Evolutionary conservation across 2,797 vertebrate species (phyloP).

Genomic region (Sparus aurata): DNA sequence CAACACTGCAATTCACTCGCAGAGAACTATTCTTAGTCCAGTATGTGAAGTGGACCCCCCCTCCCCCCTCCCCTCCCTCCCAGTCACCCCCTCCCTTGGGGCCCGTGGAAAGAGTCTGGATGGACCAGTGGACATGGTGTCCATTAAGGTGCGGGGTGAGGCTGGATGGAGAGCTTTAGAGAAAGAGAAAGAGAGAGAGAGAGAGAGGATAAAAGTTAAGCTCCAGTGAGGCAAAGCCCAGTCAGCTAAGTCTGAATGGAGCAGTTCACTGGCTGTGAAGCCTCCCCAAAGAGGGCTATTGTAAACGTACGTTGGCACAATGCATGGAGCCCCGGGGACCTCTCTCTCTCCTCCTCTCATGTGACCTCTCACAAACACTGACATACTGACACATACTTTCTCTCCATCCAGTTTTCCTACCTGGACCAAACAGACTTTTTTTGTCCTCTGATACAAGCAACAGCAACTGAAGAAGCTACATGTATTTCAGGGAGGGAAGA

Average conservation of each 20-base stretch:
- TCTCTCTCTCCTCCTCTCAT: slow-evolving; percentile 69
- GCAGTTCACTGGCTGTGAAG: slow-evolving; percentile 74
- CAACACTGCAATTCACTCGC: slow-evolving; percentile 79
- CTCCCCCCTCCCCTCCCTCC: not conserved
- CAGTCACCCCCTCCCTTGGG: slow-evolving; percentile 17
- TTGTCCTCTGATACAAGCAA: slow-evolving; percentile 25
- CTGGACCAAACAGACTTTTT: slow-evolving; percentile 55
- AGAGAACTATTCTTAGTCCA: slow-evolving; percentile 83
- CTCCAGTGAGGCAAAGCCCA: slow-evolving; percentile 66
- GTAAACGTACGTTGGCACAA: slow-evolving; percentile 76
- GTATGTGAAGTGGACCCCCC: slow-evolving; percentile 75
- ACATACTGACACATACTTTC: slow-evolving; percentile 56
- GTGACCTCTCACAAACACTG: slow-evolving; percentile 68
- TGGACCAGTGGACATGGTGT: slow-evolving; percentile 44
- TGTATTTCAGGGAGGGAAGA: not conserved
- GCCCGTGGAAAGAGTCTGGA: slow-evolving; percentile 50
- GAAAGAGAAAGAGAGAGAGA: slow-evolving; percentile 30
- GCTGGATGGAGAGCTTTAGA: slow-evolving; percentile 50
- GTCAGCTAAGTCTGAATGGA: slow-evolving; percentile 69
- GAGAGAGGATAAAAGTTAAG: slow-evolving; percentile 68
- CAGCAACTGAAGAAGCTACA: slow-evolving; percentile 39
- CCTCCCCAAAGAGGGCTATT: slow-evolving; percentile 79
- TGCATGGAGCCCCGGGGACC: slow-evolving; percentile 71
- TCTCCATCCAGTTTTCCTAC: slow-evolving; percentile 43
- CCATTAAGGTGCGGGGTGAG: slow-evolving; percentile 51